Percentiles rank a stretch among this genome's conserved stretches.
phyloP scores from a whole-genome alignment of 2,888 invertebrate species.

The Chrysolina oricalcia region DNA sequence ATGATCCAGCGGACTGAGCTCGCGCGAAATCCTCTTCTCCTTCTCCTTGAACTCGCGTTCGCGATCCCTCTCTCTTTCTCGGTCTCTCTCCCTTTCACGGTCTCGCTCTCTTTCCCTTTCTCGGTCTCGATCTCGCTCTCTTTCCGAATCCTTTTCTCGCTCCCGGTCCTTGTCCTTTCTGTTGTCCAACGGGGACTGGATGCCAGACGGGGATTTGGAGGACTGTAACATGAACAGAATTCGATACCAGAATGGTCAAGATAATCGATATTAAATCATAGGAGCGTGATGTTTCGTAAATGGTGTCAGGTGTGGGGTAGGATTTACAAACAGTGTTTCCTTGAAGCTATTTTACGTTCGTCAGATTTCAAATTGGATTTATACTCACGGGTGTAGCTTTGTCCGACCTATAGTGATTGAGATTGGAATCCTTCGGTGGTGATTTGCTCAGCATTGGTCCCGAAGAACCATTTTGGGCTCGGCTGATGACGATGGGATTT shows the following conservation, averaged over 20 bases:
- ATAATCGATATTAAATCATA: not conserved
- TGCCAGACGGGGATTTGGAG: conserved; percentile 62
- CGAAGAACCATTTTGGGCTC: conserved; percentile 72
- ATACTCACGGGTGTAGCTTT: conserved; percentile 68
- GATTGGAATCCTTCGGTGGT: conserved; percentile 76
- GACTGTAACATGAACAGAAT: conserved; percentile 50
- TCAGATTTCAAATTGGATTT: not conserved
- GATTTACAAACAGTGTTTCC: too few relatives aligned
- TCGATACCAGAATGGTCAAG: not conserved
- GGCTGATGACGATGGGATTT: conserved; percentile 67
- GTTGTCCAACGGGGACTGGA: conserved; percentile 69
- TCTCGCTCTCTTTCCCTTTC: conserved; percentile 62
- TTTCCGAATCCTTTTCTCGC: conserved; percentile 33
- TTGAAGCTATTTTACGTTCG: too few relatives aligned
- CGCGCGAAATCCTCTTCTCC: conserved; percentile 68
- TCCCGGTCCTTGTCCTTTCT: conserved; percentile 70
- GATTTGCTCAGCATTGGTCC: conserved; percentile 73
- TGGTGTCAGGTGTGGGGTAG: conserved; percentile 1
- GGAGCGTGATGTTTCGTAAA: not conserved
- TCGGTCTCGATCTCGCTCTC: conserved; percentile 36
- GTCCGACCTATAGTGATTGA: conserved; percentile 75
- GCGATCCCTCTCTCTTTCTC: conserved; percentile 59
- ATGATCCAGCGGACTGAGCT: conserved; percentile 74
- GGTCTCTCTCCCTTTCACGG: conserved; percentile 65
- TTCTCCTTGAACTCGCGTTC: conserved; percentile 67